Percentiles rank a stretch among this genome's conserved stretches.
Evolutionary conservation across 2,888 invertebrate species (phyloP).

Genomic region (Carpatolechia fugitivella): DNA sequence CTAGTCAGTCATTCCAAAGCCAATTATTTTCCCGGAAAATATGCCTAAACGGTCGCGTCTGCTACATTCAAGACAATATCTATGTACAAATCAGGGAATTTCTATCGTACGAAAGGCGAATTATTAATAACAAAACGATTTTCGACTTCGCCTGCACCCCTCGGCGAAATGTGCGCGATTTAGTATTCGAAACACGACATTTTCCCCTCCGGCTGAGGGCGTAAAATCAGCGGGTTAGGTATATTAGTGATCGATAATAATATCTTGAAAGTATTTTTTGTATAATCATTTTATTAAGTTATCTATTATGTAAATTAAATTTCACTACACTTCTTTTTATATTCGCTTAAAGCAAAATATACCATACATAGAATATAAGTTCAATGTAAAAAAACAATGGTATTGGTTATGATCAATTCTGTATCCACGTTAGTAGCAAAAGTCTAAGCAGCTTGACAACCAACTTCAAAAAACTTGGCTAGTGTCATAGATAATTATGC

Average conservation of each 20-base stretch:
- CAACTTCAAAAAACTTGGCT: too few species aligned
- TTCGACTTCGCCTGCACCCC: conserved; percentile 47
- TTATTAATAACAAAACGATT: conserved; percentile 61
- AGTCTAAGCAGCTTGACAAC: too few species aligned
- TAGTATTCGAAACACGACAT: conserved; percentile 56
- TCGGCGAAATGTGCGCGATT: conserved; percentile 43
- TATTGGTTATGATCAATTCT: too few species aligned
- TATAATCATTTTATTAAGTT: too few species aligned
- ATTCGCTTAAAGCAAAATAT: too few species aligned
- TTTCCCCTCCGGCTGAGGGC: conserved; percentile 33
- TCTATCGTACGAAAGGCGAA: conserved; percentile 41
- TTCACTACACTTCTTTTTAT: too few species aligned
- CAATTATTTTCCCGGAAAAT: conserved; percentile 1
- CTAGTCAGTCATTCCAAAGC: background rate
- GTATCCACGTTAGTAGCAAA: too few species aligned
- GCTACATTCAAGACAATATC: conserved; percentile 16
- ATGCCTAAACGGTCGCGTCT: conserved; percentile 3
- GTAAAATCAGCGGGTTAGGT: conserved; percentile 9
- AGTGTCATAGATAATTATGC: too few species aligned
- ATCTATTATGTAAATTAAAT: too few species aligned
- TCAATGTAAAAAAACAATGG: too few species aligned
- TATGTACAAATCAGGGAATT: conserved; percentile 17
- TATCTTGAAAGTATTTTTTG: background rate
- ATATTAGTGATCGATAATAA: background rate
- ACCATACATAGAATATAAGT: too few species aligned